Percentiles rank a stretch among this genome's conserved stretches.
These are phyloP conservation scores for Macrochelys suwanniensis DNA, from an alignment of 2,797 vertebrate genomes.

Conservation along the genomic window DNA sequence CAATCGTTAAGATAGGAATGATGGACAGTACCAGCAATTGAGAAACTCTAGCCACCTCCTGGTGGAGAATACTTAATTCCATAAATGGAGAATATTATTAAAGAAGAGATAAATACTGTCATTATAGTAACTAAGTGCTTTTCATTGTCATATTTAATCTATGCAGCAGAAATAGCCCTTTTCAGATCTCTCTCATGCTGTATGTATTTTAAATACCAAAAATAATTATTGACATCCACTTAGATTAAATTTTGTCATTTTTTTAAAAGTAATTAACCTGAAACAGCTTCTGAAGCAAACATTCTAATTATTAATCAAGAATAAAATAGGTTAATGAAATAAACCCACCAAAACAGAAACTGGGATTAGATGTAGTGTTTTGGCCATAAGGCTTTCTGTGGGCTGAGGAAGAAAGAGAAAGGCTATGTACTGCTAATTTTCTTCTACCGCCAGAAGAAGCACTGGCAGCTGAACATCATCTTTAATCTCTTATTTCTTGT, in stretches of 20 bases:
- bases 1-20: not conserved
- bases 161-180: not conserved
- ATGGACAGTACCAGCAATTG: constrained; percentile 25
- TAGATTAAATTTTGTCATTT: constrained; percentile 15
- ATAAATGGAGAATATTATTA: not conserved
- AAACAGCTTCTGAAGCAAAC: constrained; percentile 31
- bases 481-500: not conserved
- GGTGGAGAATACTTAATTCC: not conserved
- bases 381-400: not conserved
- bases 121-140: constrained; percentile 13
- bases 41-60: not conserved
- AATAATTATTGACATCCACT: constrained; percentile 38
- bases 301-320: constrained; percentile 45
- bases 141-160: constrained; percentile 51
- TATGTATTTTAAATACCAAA: constrained; percentile 12
- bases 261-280: constrained; percentile 48
- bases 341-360: not conserved
- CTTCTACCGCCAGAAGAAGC: not conserved
- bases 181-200: not conserved
- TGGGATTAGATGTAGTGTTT: not conserved
- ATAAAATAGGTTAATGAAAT: constrained; percentile 3
- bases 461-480: not conserved
- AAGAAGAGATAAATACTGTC: constrained; percentile 14
- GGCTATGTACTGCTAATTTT: not conserved
- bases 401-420: not conserved